phyloP scores from a whole-genome alignment of 2,797 vertebrate species.

The Sparidentex hasta region DNA sequence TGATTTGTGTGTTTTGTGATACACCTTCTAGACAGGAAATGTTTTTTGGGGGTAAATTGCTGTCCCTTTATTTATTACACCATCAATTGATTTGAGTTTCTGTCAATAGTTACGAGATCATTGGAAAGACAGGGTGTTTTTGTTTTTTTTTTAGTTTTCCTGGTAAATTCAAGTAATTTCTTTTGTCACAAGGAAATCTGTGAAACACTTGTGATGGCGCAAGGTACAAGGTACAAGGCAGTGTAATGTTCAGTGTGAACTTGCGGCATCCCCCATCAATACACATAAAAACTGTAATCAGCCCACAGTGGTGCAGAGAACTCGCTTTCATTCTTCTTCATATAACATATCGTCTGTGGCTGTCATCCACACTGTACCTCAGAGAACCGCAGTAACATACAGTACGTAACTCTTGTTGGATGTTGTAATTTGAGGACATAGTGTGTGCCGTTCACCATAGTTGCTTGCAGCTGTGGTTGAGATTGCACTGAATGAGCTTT shows the following conservation, averaged over 20 bases:
- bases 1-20: background rate
- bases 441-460: too few species aligned
- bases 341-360: conserved; percentile 7
- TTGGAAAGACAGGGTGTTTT: background rate
- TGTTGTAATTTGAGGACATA: conserved; percentile 3
- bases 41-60: background rate
- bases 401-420: background rate
- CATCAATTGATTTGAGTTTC: background rate
- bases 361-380: conserved; percentile 4
- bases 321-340: background rate
- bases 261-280: background rate
- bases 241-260: background rate
- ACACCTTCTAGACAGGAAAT: background rate
- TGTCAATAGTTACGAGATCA: background rate
- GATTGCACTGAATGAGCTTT: background rate
- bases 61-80: background rate
- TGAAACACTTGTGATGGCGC: background rate
- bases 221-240: background rate
- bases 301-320: background rate
- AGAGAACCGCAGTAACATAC: background rate
- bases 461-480: background rate
- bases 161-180: background rate
- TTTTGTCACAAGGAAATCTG: background rate
- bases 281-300: background rate
- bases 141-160: background rate